phyloP scores from a whole-genome alignment of 2,797 vertebrate genomes.

The Enteromius trimaculatus region DNA sequence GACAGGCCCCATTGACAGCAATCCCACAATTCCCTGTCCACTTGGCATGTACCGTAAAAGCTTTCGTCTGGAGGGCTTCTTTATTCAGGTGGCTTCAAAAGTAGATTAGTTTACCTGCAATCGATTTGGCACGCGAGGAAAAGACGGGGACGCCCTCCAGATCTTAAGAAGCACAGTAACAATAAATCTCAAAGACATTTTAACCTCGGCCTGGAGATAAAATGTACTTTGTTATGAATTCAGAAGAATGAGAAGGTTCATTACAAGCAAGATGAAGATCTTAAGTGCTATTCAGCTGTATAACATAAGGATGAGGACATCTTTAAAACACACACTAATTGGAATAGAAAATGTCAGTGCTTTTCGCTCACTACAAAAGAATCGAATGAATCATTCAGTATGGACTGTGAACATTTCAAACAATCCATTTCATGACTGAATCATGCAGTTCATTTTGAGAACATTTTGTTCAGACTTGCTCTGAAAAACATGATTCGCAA shows the following conservation, averaged over 20 bases:
- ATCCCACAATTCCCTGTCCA: constrained; percentile 45
- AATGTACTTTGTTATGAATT: not conserved
- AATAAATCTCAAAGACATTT: constrained; percentile 21
- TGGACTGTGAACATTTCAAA: not conserved
- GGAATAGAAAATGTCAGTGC: not conserved
- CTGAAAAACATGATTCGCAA: not conserved
- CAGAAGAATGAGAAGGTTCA: not conserved
- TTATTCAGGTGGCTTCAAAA: constrained; percentile 33
- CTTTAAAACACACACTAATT: not conserved
- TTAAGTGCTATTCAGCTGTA: not conserved
- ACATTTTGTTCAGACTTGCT: not conserved
- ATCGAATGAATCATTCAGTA: not conserved
- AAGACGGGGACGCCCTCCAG: not conserved
- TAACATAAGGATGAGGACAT: not conserved
- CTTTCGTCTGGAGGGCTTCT: constrained; percentile 14
- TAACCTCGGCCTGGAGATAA: constrained; percentile 9
- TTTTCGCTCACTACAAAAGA: not conserved
- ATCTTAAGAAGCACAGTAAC: constrained; percentile 21
- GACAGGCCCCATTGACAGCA: constrained; percentile 20
- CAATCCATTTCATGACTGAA: not conserved
- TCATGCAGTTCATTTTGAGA: not conserved
- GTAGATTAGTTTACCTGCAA: constrained; percentile 36
- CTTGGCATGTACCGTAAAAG: constrained; percentile 13
- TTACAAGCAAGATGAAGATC: not conserved
- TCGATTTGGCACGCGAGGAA: constrained; percentile 9